phyloP scores from a whole-genome alignment of 2,888 invertebrate genomes.

The Patella ulyssiponensis region DNA sequence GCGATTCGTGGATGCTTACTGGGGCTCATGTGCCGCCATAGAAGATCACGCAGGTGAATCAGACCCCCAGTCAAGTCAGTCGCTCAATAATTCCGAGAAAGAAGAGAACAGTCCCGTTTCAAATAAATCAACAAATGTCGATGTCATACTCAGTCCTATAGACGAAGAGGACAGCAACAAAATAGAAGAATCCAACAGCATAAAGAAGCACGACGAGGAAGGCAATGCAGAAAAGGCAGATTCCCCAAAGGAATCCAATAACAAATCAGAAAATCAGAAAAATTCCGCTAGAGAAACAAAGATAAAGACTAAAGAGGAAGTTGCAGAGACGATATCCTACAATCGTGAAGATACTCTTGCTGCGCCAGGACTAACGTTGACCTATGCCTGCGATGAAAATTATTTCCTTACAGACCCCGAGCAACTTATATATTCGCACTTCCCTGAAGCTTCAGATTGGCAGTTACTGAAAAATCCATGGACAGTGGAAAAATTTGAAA shows the following conservation, averaged over 20 bases:
- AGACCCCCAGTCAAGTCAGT: background rate
- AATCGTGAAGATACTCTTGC: background rate
- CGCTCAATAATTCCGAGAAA: no score
- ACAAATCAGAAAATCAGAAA: background rate
- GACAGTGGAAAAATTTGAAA: conserved; percentile 56
- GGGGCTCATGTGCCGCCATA: conserved; percentile 58
- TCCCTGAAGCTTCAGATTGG: conserved; percentile 59
- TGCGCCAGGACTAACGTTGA: conserved; percentile 26
- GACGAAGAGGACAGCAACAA: conserved; percentile 22
- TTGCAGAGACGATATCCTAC: background rate
- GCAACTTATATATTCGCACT: conserved; percentile 59
- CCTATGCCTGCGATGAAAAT: conserved; percentile 62
- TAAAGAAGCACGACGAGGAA: conserved; percentile 11
- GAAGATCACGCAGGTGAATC: conserved; percentile 45
- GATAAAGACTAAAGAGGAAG: background rate
- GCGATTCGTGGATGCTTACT: conserved; percentile 66
- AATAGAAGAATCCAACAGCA: background rate
- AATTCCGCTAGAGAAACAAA: background rate
- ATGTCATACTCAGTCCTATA: no score
- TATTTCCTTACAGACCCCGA: conserved; percentile 67
- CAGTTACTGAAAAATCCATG: conserved; percentile 57
- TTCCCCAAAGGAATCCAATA: background rate
- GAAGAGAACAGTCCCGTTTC: no score
- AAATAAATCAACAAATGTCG: no score
- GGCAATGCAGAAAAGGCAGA: conserved; percentile 23